Base-by-base conservation (phyloP, 1,140 invertebrate genomes). In the Asobara japonica region DNA sequence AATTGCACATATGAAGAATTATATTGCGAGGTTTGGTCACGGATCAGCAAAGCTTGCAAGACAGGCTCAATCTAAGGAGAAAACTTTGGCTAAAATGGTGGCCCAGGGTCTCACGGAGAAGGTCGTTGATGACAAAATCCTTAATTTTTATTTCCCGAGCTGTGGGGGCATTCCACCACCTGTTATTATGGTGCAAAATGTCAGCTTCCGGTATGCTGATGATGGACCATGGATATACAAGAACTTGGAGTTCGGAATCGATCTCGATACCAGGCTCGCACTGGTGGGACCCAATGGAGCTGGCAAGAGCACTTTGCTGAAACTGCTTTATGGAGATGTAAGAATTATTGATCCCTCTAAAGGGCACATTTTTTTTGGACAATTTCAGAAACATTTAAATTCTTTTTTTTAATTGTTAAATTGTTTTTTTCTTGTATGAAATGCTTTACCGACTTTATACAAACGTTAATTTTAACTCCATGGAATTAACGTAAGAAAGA, bases 1-100 rank as follows among this genome's bases (percentile, higher is more conserved):
- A 88, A 99, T 99, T 65, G 90, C 96, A 71, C 96, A 99, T 81
- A 99, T 99, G 98, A 99, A 99, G 92, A 98, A 99, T 85, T 99
- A 99, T 85, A 99, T 99, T 77, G 98, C 98, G 0, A 89, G 98
- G 65, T 99, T 99, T 88, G 98, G 98, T 91, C 98, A 99, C 86
- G 98, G 98, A 80, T 97, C 95, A 56, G 98, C 98, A 0, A 99
- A 99, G 88, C 86, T 99, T 41, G 98, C 98, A 0, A 90, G 98
- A 71, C 98, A 99, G 86, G 98, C 98, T 51, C 98, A 99, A 87
- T 98, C 96, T 70, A 99, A 99, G 88, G 98, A 99, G 88, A 99
- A 99, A 87, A 99, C 98, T 0, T 86, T 99, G 60, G 97, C 97
- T 4, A 99, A 99, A 88, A 99, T 99, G 98, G 96, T 99, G 6